Base-by-base conservation (phyloP, 2,888 invertebrate genomes). In the Ectropis crepuscularia region DNA sequence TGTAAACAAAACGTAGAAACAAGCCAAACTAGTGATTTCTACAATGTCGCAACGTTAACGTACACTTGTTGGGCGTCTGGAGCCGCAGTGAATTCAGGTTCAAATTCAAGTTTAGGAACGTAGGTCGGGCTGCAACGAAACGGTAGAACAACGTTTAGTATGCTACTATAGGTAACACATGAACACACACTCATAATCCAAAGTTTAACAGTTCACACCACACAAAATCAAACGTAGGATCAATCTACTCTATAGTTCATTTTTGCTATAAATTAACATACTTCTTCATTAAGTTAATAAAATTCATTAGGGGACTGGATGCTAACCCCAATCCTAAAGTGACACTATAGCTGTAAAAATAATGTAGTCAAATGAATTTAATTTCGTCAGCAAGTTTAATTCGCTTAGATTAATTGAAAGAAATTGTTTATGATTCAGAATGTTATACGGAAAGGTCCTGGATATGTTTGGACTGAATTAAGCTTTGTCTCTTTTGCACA, bases 81-180 rank as follows among this genome's bases (percentile, higher is more conserved):
- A 96, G 96, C 93, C 97, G 96, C 94, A 97, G 95, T 85, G 97
- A 95, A 95, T 97, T 98, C 94, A 97, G 95, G 95, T 97, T 98
- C 95, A 97, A 95, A 95, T 96, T 98, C 94, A 99, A 96, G 96
- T 98, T 98, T 94, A 99, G 96, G 96, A 98, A 99, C 91, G 98
- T 99, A 88, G 99, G 99, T 86, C 99, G 97, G 93, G 98, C 98
- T 99, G 98, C 94, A 96, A 96, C 93, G 89, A 82, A 89, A 91
- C 74, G 75, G 85, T 81, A 82, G 80, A 74, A 65, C 72, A 71
- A 74, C 74, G 73, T 78, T 87, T 77, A 89, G 76, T 84, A 77
- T 67, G 78, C 61, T 73, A 70, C 70, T 68, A 55, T 49, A 41
- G 28, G 51, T 55, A 50, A 65, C 46, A 55, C 6, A 46, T n/a